Evolutionary conservation across 37 sponge, comb jelly and placozoan genomes (phyloP), one percentile per base, ranked within the genome.

Genomic region (Petrosia ficiformis): DNA sequence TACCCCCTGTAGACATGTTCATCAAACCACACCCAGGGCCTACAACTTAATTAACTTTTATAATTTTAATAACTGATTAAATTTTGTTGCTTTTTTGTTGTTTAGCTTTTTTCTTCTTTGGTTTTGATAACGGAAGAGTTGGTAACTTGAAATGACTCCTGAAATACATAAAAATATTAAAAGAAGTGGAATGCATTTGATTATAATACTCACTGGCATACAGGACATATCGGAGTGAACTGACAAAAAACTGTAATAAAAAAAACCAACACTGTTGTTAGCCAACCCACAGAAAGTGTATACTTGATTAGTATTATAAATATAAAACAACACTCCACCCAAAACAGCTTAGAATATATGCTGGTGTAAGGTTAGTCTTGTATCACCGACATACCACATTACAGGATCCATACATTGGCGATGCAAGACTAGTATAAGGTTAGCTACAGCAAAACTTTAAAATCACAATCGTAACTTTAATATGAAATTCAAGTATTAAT

Each of bases 141-240:
- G 92, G 87, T n/a, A 91, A 42, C 60, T 91, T 91, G 83, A 91
- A 91, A 48, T 86, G 92, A 52, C 87, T 78, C 42, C 92, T 91
- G 38, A 4, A 73, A 44, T n/a, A 30, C 26, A 16, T 42, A 21
- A 25, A 2, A 39, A 22, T 24, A n/a, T n/a, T n/a, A 22, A 37
- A 14, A 8, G 14, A 3, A 41, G n/a, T 76, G 8, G 42, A 63
- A 29, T 30, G 32, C 2, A 28, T 58, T 36, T 22, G 19, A 26
- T 21, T 30, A 64, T 1, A 1, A 16, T 29, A 85, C 88, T 90
- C 38, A 94, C 95, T 94, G 83, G 76, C 95, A 94, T 16, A 74
- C 79, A 38, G 78, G 44, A 70, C 95, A 94, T 31, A 94, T 82
- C 19, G 95, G 95, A 87, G 64, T 84, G 41, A 82, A 87, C 30